Evolutionary conservation across 64 coral and sea anemone genomes (phyloP), one percentile per base, ranked within the genome.

Genomic region (Hydrozoanthus tunicans): DNA sequence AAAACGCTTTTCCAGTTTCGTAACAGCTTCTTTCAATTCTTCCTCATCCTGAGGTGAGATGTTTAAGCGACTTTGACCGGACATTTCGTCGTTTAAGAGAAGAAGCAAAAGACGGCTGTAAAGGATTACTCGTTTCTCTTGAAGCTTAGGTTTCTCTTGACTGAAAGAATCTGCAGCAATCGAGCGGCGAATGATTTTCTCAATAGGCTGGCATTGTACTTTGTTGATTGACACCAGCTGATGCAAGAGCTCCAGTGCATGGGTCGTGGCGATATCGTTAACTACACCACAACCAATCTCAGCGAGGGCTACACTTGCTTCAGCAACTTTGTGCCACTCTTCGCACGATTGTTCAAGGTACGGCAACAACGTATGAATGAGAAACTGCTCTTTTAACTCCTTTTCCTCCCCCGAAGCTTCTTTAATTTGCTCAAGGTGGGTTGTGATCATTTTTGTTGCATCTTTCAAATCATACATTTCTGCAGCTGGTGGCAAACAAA

Each of bases 211-310:
- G 32, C 32, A 43, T 9, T 23, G 23, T 9, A 73, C 2, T 9
- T 73, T 73, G 23, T 73, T 73, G 1, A 5, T 23, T 73, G 70
- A 73, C 7, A 73, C 70, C 5, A 73, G 24, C 70, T 73, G 26
- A 3, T 32, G 43, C 24, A 73, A 27, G 3, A 73, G 43, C 26
- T 43, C 70, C 20, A 73, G 25, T 32, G 70, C 70, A 73, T 73
- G 70, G 6, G 24, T 27, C 0, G 70, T 73, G 70, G 43, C 24
- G 4, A 27, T 32, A 58, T 81, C 60, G 15, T 6, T 11, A 26
- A 81, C 6, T 26, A 24, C 10, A 43, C 58, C 79, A 81, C 58
- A 81, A 59, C 58, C 59, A 64, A 81, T 20, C 63, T 81, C 63
- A 5, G 78, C 78, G 55, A 80, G 53, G 9, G 25, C 23, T 55